A percentile compares a stretch with the other conserved stretches of the same genome.
Conservation (phyloP, 53 echinoderm and acorn worm genomes). For the Actinopyga echinites region DNA sequence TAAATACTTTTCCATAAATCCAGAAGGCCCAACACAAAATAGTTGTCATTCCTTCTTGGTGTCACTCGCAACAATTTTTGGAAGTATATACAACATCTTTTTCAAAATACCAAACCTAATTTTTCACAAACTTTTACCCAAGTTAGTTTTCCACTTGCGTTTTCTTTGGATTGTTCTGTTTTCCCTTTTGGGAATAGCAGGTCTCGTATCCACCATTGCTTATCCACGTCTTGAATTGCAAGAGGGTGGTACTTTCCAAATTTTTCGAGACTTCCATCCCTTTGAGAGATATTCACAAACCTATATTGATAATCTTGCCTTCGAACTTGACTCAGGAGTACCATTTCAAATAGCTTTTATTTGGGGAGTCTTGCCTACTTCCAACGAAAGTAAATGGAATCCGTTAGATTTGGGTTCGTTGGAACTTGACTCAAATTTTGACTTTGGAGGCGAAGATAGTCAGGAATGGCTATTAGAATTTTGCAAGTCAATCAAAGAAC, state of each 20-base stretch:
- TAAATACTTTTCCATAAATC: no score
- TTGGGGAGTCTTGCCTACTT: conserved; percentile 65
- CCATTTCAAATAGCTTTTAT: conserved; percentile 54
- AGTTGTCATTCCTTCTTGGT: no score
- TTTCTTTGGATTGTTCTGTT: conserved; percentile 73
- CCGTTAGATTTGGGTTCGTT: conserved; percentile 67
- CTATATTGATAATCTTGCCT: conserved; percentile 54
- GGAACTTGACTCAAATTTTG: conserved; percentile 52
- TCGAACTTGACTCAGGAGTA: conserved; percentile 41
- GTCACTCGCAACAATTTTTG: no score
- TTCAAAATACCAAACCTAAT: no score
- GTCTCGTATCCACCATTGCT: conserved; percentile 63
- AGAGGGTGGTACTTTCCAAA: conserved; percentile 62
- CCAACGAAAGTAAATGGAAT: conserved; percentile 73
- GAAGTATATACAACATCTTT: no score
- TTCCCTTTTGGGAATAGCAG: conserved; percentile 58
- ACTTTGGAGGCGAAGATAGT: conserved; percentile 44
- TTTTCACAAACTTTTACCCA: no score
- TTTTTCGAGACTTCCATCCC: conserved; percentile 58
- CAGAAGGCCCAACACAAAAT: no score
- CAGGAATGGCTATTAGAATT: conserved; percentile 75
- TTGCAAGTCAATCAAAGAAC: conserved; percentile 56
- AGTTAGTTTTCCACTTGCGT: conserved; percentile 62
- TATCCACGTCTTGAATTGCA: conserved; percentile 69
- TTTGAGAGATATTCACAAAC: conserved; percentile 67